Evolutionary conservation across 1,140 invertebrate species (phyloP).

Genomic region (Atta texana): DNA sequence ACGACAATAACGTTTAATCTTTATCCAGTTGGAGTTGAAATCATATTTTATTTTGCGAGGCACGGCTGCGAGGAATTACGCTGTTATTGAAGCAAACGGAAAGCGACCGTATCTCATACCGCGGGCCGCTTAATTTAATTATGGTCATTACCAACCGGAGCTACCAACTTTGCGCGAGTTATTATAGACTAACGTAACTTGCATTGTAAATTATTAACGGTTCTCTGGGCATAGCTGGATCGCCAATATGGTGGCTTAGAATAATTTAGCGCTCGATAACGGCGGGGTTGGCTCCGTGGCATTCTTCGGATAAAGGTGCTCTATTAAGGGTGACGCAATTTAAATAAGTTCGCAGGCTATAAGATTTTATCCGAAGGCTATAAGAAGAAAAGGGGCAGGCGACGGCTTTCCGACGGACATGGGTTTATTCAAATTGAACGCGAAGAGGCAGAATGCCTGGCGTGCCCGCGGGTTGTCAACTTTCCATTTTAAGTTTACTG

Average conservation of each 20-base stretch:
- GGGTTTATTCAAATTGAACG: constrained; percentile 81
- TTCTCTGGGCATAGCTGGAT: constrained; percentile 13
- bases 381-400: constrained; percentile 34
- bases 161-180: constrained; percentile 49
- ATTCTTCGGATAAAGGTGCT: constrained; percentile 3
- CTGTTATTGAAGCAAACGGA: constrained; percentile 54
- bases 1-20: not conserved
- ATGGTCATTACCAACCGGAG: constrained; percentile 31
- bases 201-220: constrained; percentile 61
- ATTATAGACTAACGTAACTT: constrained; percentile 52
- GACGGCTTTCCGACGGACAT: not conserved
- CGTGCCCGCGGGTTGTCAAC: constrained; percentile 78
- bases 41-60: constrained; percentile 49
- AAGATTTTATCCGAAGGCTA: constrained; percentile 14
- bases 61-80: constrained; percentile 38
- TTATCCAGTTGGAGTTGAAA: not conserved
- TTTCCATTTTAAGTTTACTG: constrained; percentile 79
- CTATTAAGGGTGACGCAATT: constrained; percentile 66
- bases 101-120: constrained; percentile 37
- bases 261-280: constrained; percentile 44
- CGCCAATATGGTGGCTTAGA: constrained; percentile 39
- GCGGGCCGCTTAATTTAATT: constrained; percentile 52
- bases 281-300: not conserved
- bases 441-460: constrained; percentile 78
- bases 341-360: constrained; percentile 78